Conservation (phyloP, 2,113 vertebrate genomes). For the Ameiurus melas region DNA sequence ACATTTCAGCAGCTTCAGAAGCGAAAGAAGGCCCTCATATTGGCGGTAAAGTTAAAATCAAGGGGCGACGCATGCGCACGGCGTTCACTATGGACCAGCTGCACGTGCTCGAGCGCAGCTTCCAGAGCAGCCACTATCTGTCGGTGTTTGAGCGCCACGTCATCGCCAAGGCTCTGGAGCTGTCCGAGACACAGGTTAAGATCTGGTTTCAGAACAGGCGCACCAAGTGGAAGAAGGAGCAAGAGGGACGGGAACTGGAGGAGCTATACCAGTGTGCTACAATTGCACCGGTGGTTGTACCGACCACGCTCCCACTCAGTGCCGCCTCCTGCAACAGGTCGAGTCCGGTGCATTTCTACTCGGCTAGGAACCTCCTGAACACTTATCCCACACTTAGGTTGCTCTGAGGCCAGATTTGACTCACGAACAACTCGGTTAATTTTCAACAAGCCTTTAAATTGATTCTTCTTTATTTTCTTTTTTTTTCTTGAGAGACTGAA, state of each 20-base stretch:
- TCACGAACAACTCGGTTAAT: not conserved
- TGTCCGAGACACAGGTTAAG: constrained; percentile 78
- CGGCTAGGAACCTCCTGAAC: constrained; percentile 7
- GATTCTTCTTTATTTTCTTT: not conserved
- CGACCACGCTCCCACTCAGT: constrained; percentile 6
- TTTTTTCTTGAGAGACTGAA: not conserved
- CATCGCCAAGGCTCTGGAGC: constrained; percentile 65
- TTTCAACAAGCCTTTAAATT: not conserved
- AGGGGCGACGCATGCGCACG: constrained; percentile 69
- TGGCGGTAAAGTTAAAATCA: constrained; percentile 20
- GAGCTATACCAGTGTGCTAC: not conserved
- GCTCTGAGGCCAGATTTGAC: constrained; percentile 27
- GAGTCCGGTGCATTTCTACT: constrained; percentile 21
- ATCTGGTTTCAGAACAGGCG: constrained; percentile 81
- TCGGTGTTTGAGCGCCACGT: constrained; percentile 72
- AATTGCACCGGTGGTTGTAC: not conserved
- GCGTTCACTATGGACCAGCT: constrained; percentile 73
- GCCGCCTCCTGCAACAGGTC: constrained; percentile 12
- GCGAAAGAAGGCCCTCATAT: not conserved
- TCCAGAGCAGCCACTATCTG: constrained; percentile 72
- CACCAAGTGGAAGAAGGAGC: constrained; percentile 79
- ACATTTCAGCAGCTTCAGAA: not conserved
- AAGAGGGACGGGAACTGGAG: constrained; percentile 48
- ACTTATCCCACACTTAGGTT: constrained; percentile 23
- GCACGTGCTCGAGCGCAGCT: constrained; percentile 70